A percentile compares a stretch with the other conserved stretches of the same genome.
These are phyloP conservation scores for Daphoenositta chrysoptera DNA, from an alignment of 2,113 vertebrate genomes.

Conservation along the genomic window DNA sequence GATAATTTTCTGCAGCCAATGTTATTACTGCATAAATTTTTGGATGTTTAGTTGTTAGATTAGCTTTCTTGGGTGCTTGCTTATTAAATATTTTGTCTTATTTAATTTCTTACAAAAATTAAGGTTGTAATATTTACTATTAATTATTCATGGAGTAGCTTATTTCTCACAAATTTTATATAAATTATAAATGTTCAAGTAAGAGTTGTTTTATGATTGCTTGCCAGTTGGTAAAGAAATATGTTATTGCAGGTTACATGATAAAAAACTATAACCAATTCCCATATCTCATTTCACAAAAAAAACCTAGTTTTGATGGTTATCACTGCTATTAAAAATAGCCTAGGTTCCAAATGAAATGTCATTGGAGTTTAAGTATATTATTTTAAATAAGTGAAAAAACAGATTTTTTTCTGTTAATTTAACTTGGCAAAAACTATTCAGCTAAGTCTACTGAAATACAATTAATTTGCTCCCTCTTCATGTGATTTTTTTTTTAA, in stretches of 20 bases:
- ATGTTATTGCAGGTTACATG: not conserved
- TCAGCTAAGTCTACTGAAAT: not conserved
- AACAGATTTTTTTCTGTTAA: rapidly evolving
- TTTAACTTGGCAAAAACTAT: not conserved
- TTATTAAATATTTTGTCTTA: not conserved
- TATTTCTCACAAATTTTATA: not conserved
- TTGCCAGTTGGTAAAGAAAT: not conserved
- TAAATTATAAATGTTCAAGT: not conserved
- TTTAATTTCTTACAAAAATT: not conserved
- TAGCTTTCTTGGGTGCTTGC: not conserved
- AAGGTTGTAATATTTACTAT: not conserved
- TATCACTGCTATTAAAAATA: not conserved
- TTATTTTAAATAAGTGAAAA: not conserved
- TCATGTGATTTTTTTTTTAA: not conserved
- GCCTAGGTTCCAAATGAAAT: not conserved
- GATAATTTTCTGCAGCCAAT: not conserved
- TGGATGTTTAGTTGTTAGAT: not conserved
- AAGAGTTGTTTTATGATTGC: not conserved
- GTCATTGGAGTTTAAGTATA: not conserved
- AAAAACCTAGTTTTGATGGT: rapidly evolving
- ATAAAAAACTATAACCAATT: not conserved
- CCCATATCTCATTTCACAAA: not conserved
- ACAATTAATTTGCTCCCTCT: not conserved
- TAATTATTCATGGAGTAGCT: not conserved
- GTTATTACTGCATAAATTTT: not conserved